Evolutionary conservation across 1,140 invertebrate genomes (phyloP), one percentile per base, ranked within the genome.

Genomic region (Theocolax elegans): DNA sequence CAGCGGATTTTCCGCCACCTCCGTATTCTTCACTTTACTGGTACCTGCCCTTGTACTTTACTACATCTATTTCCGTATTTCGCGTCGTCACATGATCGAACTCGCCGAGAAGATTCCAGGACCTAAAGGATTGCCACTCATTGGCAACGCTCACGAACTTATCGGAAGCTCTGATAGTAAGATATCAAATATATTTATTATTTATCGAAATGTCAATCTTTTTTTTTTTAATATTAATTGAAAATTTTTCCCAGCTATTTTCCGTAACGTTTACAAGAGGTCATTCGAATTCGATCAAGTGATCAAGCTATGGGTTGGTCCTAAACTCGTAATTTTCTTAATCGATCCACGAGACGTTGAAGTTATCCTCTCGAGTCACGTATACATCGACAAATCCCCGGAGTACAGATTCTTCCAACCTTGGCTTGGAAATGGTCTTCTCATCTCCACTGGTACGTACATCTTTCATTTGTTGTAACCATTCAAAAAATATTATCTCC

Each of bases 391-490:
- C 81, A 92, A 92, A 81, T 90, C 91, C 9, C 81, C 86, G 15
- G 91, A 92, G 73, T 92, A 92, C 80, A 87, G 86, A 72, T 91
- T 91, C 82, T 92, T 92, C 81, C 87, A 92, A 73, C 91, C 91
- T 1, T 92, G 91, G 91, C 87, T 92, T 15, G 91, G 91, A 77
- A 88, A 92, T 72, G 91, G 91, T 65, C 89, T 92, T 0, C 88
- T 92, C n/a, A 92, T 92, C 71, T 92, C 90, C 70, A 90, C 89
- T 74, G 92, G 92, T 92, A 84, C 6, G 68, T 64, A 29, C 19
- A 4, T 12, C 15, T 3, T n/a, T n/a, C n/a, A n/a, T n/a, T n/a
- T n/a, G n/a, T n/a, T n/a, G n/a, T n/a, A n/a, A n/a, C n/a, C n/a
- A n/a, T n/a, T n/a, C n/a, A n/a, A n/a, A n/a, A n/a, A n/a, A n/a